These are phyloP conservation scores for Stichodactyla helianthus DNA, from an alignment of 64 coral and sea anemone genomes.

Conservation along the genomic window DNA sequence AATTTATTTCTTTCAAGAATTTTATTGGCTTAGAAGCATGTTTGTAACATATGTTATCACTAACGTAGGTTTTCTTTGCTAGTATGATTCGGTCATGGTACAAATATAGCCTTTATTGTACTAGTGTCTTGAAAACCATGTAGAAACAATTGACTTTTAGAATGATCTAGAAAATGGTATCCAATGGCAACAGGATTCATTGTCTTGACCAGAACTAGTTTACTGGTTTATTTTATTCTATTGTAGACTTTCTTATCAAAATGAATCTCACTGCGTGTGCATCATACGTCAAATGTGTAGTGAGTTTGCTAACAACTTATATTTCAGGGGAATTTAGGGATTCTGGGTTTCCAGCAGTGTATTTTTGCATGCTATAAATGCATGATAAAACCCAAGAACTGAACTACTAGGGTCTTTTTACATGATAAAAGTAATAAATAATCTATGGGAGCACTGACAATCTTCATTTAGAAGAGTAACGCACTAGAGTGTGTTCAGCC, in stretches of 20 bases:
- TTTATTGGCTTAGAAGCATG: constrained; percentile 1
- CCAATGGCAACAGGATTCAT: background rate
- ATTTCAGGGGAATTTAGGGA: background rate
- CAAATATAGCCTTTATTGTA: background rate
- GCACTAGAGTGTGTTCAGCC: background rate
- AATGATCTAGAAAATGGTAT: background rate
- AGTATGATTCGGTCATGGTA: background rate
- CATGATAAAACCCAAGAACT: background rate
- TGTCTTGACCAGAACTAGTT: background rate
- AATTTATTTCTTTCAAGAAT: background rate
- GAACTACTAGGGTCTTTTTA: background rate
- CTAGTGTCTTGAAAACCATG: background rate
- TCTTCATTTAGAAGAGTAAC: constrained; percentile 11
- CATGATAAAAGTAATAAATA: background rate
- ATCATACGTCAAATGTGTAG: background rate
- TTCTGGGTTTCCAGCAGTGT: background rate
- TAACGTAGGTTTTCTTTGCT: background rate
- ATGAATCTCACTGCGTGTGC: background rate
- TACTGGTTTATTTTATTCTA: background rate
- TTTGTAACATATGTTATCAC: background rate
- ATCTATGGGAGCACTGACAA: background rate
- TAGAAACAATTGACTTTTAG: background rate
- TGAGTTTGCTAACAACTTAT: background rate
- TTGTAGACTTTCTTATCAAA: background rate
- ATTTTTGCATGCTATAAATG: background rate